phyloP scores from a whole-genome alignment of 2,888 invertebrate species.

The Morpho achilles region DNA sequence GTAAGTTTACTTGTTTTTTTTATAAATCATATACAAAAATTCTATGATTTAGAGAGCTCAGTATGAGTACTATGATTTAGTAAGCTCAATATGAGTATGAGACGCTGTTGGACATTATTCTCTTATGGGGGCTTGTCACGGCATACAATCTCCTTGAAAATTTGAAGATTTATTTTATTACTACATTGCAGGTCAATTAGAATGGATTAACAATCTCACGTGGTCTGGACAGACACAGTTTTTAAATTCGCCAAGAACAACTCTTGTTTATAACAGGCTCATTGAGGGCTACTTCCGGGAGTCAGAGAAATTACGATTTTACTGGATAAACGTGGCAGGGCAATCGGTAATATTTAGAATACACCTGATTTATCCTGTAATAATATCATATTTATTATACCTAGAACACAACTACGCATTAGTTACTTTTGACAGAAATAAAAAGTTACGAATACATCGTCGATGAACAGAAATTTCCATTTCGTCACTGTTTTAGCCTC shows the following conservation, averaged over 20 bases:
- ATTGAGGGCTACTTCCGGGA: conserved; percentile 86
- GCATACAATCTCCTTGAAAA: background rate
- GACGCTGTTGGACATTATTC: too few relatives aligned
- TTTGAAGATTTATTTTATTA: background rate
- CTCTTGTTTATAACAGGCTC: conserved; percentile 76
- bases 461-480: too few relatives aligned
- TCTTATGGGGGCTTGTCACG: too few relatives aligned
- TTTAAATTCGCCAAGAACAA: conserved; percentile 66
- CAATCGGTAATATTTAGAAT: conserved; percentile 81
- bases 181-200: conserved; percentile 79
- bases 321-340: conserved; percentile 88
- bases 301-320: conserved; percentile 82
- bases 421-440: too few relatives aligned
- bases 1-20: conserved; percentile 51
- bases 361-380: background rate
- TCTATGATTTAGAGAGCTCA: background rate
- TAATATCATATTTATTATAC: too few relatives aligned
- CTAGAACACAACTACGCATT: too few relatives aligned
- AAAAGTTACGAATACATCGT: too few relatives aligned
- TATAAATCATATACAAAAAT: background rate
- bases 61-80: background rate
- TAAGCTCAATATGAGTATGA: background rate
- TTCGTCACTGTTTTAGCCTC: too few relatives aligned
- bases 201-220: conserved; percentile 85
- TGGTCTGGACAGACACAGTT: conserved; percentile 82